Conservation (phyloP, 2,113 vertebrate genomes). For the Nipponia nippon region DNA sequence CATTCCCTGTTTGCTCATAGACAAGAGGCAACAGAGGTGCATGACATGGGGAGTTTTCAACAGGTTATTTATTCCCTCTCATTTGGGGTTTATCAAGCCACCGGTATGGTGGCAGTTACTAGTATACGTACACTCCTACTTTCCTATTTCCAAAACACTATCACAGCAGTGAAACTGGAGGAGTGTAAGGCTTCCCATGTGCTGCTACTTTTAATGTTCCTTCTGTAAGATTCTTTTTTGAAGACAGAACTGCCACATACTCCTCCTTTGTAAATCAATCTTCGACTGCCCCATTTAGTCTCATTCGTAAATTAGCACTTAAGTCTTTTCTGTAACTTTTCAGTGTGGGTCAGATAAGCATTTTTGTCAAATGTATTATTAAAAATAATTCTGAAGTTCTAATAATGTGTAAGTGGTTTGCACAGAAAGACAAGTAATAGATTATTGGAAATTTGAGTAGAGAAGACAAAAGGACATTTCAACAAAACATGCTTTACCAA, state of each 20-base stretch:
- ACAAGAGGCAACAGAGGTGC: not conserved
- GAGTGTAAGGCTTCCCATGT: not conserved
- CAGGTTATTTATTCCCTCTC: not conserved
- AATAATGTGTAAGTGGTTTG: not conserved
- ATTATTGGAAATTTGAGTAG: not conserved
- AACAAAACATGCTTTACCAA: not conserved
- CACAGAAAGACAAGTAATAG: not conserved
- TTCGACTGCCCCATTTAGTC: not conserved
- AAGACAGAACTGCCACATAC: not conserved
- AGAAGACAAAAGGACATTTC: not conserved
- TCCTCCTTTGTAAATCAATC: not conserved
- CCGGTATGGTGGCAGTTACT: not conserved
- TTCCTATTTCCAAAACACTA: not conserved
- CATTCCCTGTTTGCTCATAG: not conserved
- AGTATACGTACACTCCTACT: not conserved
- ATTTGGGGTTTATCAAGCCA: not conserved
- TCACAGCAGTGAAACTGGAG: not conserved
- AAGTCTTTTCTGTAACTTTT: not conserved
- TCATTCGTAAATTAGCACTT: not conserved
- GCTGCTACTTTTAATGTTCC: not conserved
- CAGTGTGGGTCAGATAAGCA: not conserved
- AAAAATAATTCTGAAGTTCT: not conserved
- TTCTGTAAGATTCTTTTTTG: not conserved
- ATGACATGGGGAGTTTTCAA: not conserved
- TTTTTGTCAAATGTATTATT: not conserved